Base-by-base conservation (phyloP, 2,797 vertebrate genomes). In the Mormyrops boulengeri region DNA sequence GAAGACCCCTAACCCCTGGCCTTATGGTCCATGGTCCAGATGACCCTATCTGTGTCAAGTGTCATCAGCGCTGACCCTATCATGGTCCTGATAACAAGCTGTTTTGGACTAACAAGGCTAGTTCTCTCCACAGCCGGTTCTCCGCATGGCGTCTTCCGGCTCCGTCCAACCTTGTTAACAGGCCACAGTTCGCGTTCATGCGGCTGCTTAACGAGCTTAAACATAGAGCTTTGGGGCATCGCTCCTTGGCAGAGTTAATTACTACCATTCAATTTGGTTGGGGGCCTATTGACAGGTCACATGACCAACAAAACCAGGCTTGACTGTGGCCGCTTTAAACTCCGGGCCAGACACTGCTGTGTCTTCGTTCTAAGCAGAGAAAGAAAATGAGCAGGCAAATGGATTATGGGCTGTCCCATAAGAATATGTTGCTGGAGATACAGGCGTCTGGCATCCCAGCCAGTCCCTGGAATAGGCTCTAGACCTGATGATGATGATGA, bases 111-210 rank as follows among this genome's bases (percentile, higher is more conserved):
- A 85, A 49, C 73, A 80, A n/a, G 41, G 41, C 73, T 80, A 19
- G 38, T 19, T n/a, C 73, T 41, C 73, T 47, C 19, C 19, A 22
- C 12, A 6, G 57, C 57, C n/a, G 19, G 57, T 19, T 22, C 57
- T n/a, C 57, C n/a, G 38, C 73, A 44, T 7, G 73, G 38, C 73
- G 2, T 30, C 26, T 88, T 57, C 19, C 19, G 60, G 69, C 52
- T 84, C n/a, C 55, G 52, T 49, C 52, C 66, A 57, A 88, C 41
- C 57, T 87, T 17, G 88, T 85, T 88, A 85, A 44, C 53, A 41
- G 87, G 87, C n/a, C 73, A 88, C 52, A 30, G 80, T 17, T 60
- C 4, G 17, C 22, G 41, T 87, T 50, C 34, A 22, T 60, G 62
- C 38, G 22, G 44, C 50, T 52, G 50, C 52, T 88, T 88, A 44